phyloP scores from a whole-genome alignment of 35 echinoderm and acorn worm genomes.

The Ophiothrix spiculata region DNA sequence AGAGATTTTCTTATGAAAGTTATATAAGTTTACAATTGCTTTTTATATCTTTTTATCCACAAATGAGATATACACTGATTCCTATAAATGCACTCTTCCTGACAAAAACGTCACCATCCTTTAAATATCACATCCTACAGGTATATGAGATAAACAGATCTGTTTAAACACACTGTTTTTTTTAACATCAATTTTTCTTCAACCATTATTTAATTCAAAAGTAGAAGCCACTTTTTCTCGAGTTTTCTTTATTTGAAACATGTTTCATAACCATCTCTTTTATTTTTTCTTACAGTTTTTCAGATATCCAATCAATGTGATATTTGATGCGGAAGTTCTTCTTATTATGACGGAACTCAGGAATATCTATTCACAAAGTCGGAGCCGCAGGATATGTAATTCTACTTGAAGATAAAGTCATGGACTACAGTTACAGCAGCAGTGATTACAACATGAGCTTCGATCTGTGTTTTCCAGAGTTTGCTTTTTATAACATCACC shows the following conservation, averaged over 20 bases:
- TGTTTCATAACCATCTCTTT: not conserved
- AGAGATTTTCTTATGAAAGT: too few species aligned
- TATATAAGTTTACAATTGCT: too few species aligned
- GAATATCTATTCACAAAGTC: not conserved
- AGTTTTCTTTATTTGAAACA: not conserved
- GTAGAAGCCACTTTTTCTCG: not conserved
- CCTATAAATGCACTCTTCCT: too few species aligned
- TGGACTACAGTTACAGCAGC: not conserved
- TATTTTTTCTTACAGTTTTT: not conserved
- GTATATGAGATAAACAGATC: too few species aligned
- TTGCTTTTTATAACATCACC: not conserved
- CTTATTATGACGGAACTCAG: not conserved
- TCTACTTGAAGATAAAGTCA: not conserved
- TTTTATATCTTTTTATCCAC: too few species aligned
- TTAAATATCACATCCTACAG: too few species aligned
- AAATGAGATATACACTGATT: too few species aligned
- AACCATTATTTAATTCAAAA: too few species aligned
- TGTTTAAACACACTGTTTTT: too few species aligned
- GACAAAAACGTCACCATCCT: too few species aligned
- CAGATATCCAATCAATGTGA: not conserved
- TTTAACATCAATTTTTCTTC: too few species aligned
- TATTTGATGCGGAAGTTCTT: not conserved
- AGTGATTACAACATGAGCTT: not conserved
- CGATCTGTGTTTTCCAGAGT: not conserved
- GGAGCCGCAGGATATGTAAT: not conserved